These are phyloP conservation scores for Drosophila sp. DNA, from an alignment of 1,140 invertebrate genomes.

Conservation along the genomic window DNA sequence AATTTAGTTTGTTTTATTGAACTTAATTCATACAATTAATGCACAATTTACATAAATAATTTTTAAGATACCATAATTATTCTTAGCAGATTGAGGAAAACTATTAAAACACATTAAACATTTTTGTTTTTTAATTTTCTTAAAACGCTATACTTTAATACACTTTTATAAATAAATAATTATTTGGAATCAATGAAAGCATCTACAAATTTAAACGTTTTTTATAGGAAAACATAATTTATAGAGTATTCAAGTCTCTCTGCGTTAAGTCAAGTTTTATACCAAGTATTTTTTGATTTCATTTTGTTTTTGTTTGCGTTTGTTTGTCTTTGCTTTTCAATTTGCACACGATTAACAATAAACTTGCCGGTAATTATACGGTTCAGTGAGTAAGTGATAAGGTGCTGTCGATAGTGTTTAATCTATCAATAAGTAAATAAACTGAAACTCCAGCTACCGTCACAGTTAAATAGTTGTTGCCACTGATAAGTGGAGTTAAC, in stretches of 20 bases:
- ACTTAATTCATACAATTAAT: too few species aligned
- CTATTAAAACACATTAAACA: too few species aligned
- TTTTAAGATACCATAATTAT: too few species aligned
- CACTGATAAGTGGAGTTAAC: slow-evolving; percentile 22
- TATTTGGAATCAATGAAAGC: neutral
- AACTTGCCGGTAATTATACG: slow-evolving; percentile 5
- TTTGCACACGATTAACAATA: slow-evolving; percentile 10
- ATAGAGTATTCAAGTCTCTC: neutral
- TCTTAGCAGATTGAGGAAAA: too few species aligned
- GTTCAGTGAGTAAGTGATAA: slow-evolving; percentile 26
- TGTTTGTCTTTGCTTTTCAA: slow-evolving; percentile 23
- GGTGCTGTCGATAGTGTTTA: slow-evolving; percentile 26
- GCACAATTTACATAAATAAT: too few species aligned
- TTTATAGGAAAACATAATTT: too few species aligned
- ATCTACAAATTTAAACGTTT: neutral
- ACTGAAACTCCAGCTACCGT: slow-evolving; percentile 20
- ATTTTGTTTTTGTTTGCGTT: slow-evolving; percentile 13
- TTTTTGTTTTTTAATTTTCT: too few species aligned
- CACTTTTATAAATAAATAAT: too few species aligned
- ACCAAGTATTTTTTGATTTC: too few species aligned
- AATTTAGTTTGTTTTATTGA: too few species aligned
- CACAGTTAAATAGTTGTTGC: neutral
- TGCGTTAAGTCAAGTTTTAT: too few species aligned
- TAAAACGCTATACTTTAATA: too few species aligned
- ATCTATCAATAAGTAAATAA: slow-evolving; percentile 37